Evolutionary conservation across 1,140 invertebrate species (phyloP).

Genomic region (Nasonia longicornis): DNA sequence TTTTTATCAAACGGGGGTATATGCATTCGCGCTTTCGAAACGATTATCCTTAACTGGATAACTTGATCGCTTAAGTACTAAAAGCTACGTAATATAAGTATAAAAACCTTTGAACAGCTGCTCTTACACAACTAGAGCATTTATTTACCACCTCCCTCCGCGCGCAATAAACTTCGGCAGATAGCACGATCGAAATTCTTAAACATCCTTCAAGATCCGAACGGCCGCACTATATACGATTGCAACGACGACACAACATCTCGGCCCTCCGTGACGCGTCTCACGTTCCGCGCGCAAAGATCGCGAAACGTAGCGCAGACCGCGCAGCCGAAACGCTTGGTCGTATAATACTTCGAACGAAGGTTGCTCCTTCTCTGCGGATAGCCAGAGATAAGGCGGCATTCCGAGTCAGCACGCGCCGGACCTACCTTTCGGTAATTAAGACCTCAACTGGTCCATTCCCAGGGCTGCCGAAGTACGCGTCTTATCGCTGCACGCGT

Average conservation of each 20-base stretch:
- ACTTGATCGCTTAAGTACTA: no score
- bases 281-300: no score
- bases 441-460: slow-evolving; percentile 47
- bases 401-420: slow-evolving; percentile 5
- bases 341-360: background rate
- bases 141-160: no score
- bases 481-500: background rate
- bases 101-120: no score
- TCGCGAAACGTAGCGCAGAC: background rate
- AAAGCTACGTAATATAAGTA: no score
- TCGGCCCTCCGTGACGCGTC: background rate
- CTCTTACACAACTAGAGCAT: no score
- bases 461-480: background rate
- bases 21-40: no score
- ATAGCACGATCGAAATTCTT: background rate
- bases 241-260: background rate
- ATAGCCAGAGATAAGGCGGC: background rate
- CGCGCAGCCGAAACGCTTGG: background rate
- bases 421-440: slow-evolving; percentile 46
- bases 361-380: background rate
- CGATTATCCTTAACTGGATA: no score
- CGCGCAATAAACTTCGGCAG: background rate
- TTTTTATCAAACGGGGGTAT: no score
- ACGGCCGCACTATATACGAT: background rate
- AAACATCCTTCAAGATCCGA: background rate